Evolutionary conservation across 1,140 invertebrate genomes (phyloP).

Genomic region (Megathymus violae): DNA sequence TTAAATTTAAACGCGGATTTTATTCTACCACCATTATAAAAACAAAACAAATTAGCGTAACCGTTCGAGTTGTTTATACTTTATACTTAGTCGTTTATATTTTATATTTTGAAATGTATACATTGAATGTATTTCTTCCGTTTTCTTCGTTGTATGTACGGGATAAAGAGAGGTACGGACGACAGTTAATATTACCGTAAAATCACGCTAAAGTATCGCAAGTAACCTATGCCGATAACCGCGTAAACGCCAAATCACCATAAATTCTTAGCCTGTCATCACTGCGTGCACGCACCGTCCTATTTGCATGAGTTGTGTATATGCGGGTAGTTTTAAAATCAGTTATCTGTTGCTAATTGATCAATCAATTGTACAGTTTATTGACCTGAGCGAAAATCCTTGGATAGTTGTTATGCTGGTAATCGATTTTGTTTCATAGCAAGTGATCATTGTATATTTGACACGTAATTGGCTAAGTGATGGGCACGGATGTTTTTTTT

Average conservation of each 20-base stretch:
- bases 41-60: too few species aligned
- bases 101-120: too few species aligned
- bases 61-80: too few species aligned
- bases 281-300: constrained; percentile 18
- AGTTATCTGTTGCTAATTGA: constrained; percentile 33
- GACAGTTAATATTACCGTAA: too few species aligned
- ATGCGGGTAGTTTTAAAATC: constrained; percentile 40
- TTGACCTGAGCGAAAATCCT: constrained; percentile 24
- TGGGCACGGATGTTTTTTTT: too few species aligned
- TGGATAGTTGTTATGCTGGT: neutral
- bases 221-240: neutral
- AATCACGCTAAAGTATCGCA: constrained; percentile 15
- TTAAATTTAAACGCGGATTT: too few species aligned
- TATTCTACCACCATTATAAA: too few species aligned
- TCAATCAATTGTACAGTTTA: constrained; percentile 41
- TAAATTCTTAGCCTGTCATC: constrained; percentile 23
- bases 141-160: neutral
- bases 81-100: constrained; percentile 1
- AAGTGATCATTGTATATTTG: too few species aligned
- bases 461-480: too few species aligned
- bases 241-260: neutral
- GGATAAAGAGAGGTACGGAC: too few species aligned
- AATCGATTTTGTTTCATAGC: too few species aligned
- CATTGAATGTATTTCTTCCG: too few species aligned
- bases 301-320: constrained; percentile 37